phyloP scores from a whole-genome alignment of 2,888 invertebrate genomes.

The Parnassius mnemosyne region DNA sequence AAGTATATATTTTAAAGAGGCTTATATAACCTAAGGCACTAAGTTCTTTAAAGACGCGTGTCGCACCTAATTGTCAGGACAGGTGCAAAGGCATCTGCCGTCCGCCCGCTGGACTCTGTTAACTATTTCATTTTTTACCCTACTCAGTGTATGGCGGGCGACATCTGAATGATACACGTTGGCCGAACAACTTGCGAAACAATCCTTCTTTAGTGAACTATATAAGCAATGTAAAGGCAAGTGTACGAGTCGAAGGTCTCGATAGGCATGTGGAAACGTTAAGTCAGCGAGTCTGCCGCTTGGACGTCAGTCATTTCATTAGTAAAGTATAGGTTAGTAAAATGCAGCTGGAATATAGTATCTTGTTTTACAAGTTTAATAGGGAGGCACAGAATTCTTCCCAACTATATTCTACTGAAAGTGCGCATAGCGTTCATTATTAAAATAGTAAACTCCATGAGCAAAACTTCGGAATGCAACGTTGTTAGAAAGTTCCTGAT shows the following conservation, averaged over 20 bases:
- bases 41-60: constrained; percentile 56
- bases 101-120: constrained; percentile 49
- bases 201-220: constrained; percentile 39
- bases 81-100: constrained; percentile 75
- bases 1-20: neutral
- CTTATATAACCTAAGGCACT: constrained; percentile 23
- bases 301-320: constrained; percentile 47
- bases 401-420: neutral
- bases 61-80: constrained; percentile 68
- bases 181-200: constrained; percentile 43
- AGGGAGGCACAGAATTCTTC: constrained; percentile 32
- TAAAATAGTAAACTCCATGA: no score
- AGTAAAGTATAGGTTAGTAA: constrained; percentile 29
- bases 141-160: constrained; percentile 34
- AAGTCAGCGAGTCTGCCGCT: constrained; percentile 42
- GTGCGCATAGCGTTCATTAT: neutral
- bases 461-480: neutral
- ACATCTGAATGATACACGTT: constrained; percentile 38
- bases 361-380: constrained; percentile 49
- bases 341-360: constrained; percentile 51
- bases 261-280: constrained; percentile 29
- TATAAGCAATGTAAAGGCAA: constrained; percentile 52
- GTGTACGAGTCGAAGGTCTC: constrained; percentile 38
- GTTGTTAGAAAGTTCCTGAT: no score
- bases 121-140: constrained; percentile 60